Evolutionary conservation across 2,113 vertebrate genomes (phyloP), one percentile per base, ranked within the genome.

Genomic region (Hipposideros armiger): DNA sequence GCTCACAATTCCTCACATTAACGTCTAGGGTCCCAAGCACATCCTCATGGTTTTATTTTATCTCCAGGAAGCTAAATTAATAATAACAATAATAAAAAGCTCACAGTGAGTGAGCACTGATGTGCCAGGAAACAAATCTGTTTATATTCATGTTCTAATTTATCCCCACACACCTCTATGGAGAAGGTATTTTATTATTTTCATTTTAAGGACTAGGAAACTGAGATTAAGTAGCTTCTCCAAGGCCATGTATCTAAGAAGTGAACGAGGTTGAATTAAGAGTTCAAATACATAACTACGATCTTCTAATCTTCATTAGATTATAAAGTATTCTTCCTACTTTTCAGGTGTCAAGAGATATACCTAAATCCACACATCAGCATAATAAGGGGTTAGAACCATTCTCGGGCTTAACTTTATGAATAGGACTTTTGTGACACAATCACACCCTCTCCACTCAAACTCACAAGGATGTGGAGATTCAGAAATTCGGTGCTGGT

Each of bases 41-140:
- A 85, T 94, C 77, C 10, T 22, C 60, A 64, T n/a, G 69, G 42
- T 69, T 94, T 93, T 87, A 54, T 78, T 91, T 94, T 67, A 62
- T 26, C 56, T 78, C 74, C 30, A 67, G 73, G 54, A 91, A 81
- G 30, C 85, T 91, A 60, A 91, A 78, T 93, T 73, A 73, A 36
- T 67, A 91, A 70, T 47, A 40, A 54, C 90, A 72, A 60, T 74
- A 66, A 83, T 94, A 54, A 47, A 86, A 90, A 78, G 58, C 26
- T 91, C n/a, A 52, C n/a, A 40, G 22, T 86, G 80, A 73, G 8
- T 32, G n/a, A 95, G 72, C 22, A 89, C 36, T 78, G 36, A 42
- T 22, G 30, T 64, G 36, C 36, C 78, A 78, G 72, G 66, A 67
- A 72, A 4, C 6, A 67, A 58, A 85, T 47, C 11, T n/a, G 60